Evolutionary conservation across 2,888 invertebrate genomes (phyloP), one percentile per base, ranked within the genome.

Genomic region (Andrena haemorrhoa): DNA sequence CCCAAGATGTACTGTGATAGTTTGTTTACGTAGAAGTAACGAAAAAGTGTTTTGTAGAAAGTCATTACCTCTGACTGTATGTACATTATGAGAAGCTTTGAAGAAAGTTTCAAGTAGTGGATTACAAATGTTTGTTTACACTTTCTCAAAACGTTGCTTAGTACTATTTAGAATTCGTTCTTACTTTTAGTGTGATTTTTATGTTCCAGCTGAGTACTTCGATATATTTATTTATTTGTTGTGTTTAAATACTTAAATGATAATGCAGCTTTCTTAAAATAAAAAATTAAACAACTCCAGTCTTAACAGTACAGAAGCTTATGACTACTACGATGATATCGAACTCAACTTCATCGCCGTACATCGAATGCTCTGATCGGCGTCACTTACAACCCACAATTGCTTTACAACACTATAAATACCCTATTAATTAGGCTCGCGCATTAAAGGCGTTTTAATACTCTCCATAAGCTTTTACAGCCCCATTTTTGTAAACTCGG

Each of bases 361-460:
- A 73, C 74, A 74, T 31, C 61, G 23, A 74, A 74, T 61, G 10
- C 20, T 61, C 51, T 66, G 23, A 64, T 33, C 35, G n/a, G 33
- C 74, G 41, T 16, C 51, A 33, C 51, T 64, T 41, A 53, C 66
- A 47, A 76, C 31, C 29, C 31, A 66, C n/a, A 20, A 26, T 61
- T 8, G 29, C 16, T 68, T 53, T 33, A 61, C 23, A 49, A 23
- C 29, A 75, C 47, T 31, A n/a, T 63, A 16, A 53, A 71, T 29
- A 66, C 53, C 20, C 33, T 70, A 58, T 58, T 69, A 51, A 60
- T 79, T 81, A 81, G 81, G 80, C 81, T 69, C 33, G 51, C 58
- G 51, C 47, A 16, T 81, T 79, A 64, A 66, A 79, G 7, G 33
- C 10, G 31, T 79, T 23, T 58, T 60, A 79, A 64, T 56, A 69